Conservation (phyloP, 2,113 vertebrate genomes). For the Microtus ochrogaster region DNA sequence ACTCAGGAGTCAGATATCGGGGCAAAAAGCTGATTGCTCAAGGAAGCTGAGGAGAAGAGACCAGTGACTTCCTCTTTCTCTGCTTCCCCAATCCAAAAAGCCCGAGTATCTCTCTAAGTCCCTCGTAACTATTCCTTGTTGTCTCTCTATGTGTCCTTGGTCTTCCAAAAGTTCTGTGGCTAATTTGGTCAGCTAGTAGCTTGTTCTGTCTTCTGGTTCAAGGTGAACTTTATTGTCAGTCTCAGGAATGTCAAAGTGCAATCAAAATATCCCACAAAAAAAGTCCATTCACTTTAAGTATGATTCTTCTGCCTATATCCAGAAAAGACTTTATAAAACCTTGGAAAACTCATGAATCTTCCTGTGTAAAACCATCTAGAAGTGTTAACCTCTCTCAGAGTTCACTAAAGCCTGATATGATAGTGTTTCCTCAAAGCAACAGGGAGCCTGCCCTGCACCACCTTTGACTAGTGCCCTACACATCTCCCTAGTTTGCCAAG, state of each 20-base stretch:
- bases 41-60: not conserved
- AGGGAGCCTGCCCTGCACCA: rapidly evolving
- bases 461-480: not conserved
- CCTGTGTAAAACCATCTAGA: not conserved
- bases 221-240: not conserved
- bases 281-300: not conserved
- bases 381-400: not conserved
- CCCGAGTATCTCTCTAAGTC: not conserved
- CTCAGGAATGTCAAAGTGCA: not conserved
- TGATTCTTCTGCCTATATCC: not conserved
- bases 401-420: not conserved
- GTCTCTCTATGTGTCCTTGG: not conserved
- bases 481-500: not conserved
- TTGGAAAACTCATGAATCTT: not conserved
- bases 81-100: not conserved
- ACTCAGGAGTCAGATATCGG: not conserved
- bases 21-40: not conserved
- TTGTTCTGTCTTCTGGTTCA: not conserved
- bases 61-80: not conserved
- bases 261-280: not conserved
- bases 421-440: not conserved
- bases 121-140: not conserved
- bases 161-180: not conserved
- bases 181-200: not conserved
- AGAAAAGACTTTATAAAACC: not conserved